Percentiles rank a stretch among this genome's conserved stretches.
Conservation (phyloP, 2,113 vertebrate genomes). For the Trinectes maculatus region DNA sequence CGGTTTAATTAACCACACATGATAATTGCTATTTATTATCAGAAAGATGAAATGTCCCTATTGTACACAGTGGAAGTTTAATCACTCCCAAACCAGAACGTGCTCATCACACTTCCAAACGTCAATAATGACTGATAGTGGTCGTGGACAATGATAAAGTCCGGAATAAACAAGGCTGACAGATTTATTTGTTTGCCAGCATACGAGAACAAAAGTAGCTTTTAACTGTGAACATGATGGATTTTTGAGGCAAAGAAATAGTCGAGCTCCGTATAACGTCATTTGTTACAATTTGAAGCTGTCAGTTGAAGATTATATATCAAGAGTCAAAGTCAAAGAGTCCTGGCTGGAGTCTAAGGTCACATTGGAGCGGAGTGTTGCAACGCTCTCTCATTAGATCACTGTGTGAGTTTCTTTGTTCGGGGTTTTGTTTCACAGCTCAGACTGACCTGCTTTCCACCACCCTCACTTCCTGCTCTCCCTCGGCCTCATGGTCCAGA, state of each 20-base stretch:
- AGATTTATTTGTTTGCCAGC: slow-evolving; percentile 30
- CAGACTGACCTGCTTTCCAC: slow-evolving; percentile 57
- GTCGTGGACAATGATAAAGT: slow-evolving; percentile 10
- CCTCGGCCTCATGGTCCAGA: slow-evolving; percentile 52
- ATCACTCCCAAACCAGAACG: slow-evolving; percentile 21
- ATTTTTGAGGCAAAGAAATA: slow-evolving; percentile 31
- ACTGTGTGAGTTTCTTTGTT: slow-evolving; percentile 28
- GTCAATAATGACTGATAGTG: slow-evolving; percentile 12
- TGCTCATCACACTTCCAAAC: slow-evolving; percentile 27
- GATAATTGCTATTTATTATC: slow-evolving; percentile 5
- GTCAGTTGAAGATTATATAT: slow-evolving; percentile 39
- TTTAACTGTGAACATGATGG: slow-evolving; percentile 35
- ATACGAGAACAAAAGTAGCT: slow-evolving; percentile 28
- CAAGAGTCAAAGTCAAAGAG: slow-evolving; percentile 21
- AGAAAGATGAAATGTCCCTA: background rate
- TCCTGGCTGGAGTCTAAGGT: slow-evolving; percentile 21
- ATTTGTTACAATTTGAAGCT: slow-evolving; percentile 51
- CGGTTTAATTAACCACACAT: slow-evolving; percentile 1
- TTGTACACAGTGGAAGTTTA: slow-evolving; percentile 9
- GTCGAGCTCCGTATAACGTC: slow-evolving; percentile 17
- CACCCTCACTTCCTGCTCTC: slow-evolving; percentile 27
- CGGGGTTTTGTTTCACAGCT: slow-evolving; percentile 32
- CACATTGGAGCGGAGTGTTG: slow-evolving; percentile 20
- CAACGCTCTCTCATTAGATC: slow-evolving; percentile 24
- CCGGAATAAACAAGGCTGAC: slow-evolving; percentile 27